Conservation (phyloP, 2,888 invertebrate genomes). For the Mythimna loreyi region DNA sequence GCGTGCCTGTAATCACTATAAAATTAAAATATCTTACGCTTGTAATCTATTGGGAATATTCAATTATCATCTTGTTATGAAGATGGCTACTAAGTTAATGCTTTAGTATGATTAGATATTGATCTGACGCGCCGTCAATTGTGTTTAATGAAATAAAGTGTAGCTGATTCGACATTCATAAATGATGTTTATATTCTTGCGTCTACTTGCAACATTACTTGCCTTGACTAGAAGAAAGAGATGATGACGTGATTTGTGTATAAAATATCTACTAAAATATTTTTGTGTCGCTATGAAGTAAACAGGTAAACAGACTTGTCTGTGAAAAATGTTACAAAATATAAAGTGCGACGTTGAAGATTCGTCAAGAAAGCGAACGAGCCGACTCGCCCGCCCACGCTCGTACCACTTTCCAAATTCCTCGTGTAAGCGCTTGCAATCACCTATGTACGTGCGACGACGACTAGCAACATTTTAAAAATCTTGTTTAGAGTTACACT, state of each 20-base stretch:
- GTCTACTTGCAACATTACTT: constrained; percentile 24
- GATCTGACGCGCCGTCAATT: constrained; percentile 44
- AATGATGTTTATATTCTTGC: constrained; percentile 26
- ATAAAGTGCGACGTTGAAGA: constrained; percentile 86
- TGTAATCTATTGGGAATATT: constrained; percentile 57
- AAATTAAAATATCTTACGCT: constrained; percentile 60
- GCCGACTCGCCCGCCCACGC: constrained; percentile 89
- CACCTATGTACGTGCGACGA: constrained; percentile 82
- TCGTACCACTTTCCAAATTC: constrained; percentile 90
- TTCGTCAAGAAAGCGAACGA: constrained; percentile 86
- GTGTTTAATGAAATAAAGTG: constrained; percentile 49
- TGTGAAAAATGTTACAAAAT: constrained; percentile 85
- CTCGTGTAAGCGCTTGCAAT: constrained; percentile 87
- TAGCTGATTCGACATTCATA: constrained; percentile 45
- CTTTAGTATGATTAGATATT: constrained; percentile 42
- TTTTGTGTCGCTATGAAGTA: constrained; percentile 66
- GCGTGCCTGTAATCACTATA: constrained; percentile 56
- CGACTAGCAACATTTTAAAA: constrained; percentile 74
- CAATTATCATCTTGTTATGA: constrained; percentile 59
- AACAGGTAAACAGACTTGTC: constrained; percentile 67
- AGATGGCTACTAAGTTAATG: constrained; percentile 50
- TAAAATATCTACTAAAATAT: constrained; percentile 47
- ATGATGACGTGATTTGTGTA: constrained; percentile 50
- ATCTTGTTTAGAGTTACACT: constrained; percentile 69
- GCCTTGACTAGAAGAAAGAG: constrained; percentile 42